Evolutionary conservation across 2,113 vertebrate species (phyloP).

Genomic region (Nanorana parkeri): DNA sequence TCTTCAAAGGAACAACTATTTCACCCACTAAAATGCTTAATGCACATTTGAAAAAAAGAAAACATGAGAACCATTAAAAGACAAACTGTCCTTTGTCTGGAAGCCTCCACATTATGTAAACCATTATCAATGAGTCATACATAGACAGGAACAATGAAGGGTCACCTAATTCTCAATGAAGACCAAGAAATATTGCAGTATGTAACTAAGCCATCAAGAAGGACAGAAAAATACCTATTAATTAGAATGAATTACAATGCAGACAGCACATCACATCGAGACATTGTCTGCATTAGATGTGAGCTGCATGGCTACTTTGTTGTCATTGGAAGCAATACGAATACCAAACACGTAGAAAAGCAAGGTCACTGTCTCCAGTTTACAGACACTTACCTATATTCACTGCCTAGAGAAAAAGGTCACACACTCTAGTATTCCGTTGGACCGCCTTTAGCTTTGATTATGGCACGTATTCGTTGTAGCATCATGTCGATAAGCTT

Average conservation of each 20-base stretch:
- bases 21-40: too few species aligned
- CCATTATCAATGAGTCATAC: background rate
- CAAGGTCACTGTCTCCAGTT: background rate
- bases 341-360: conserved; percentile 12
- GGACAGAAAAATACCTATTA: background rate
- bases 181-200: conserved; percentile 6
- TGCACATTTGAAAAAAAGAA: too few species aligned
- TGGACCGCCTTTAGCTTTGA: too few species aligned
- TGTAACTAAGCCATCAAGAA: background rate
- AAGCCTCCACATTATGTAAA: too few species aligned
- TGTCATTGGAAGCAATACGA: background rate
- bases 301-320: conserved; percentile 2
- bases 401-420: too few species aligned
- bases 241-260: conserved; percentile 7
- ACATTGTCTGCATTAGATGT: conserved; percentile 10
- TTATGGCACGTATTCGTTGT: too few species aligned
- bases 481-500: too few species aligned
- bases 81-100: too few species aligned
- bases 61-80: too few species aligned
- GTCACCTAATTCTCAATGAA: background rate
- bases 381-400: too few species aligned
- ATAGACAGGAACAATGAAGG: background rate
- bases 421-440: too few species aligned
- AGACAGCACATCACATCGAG: conserved; percentile 24
- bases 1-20: too few species aligned